Evolutionary conservation across 1,140 invertebrate species (phyloP).

Genomic region (Atta colombica): DNA sequence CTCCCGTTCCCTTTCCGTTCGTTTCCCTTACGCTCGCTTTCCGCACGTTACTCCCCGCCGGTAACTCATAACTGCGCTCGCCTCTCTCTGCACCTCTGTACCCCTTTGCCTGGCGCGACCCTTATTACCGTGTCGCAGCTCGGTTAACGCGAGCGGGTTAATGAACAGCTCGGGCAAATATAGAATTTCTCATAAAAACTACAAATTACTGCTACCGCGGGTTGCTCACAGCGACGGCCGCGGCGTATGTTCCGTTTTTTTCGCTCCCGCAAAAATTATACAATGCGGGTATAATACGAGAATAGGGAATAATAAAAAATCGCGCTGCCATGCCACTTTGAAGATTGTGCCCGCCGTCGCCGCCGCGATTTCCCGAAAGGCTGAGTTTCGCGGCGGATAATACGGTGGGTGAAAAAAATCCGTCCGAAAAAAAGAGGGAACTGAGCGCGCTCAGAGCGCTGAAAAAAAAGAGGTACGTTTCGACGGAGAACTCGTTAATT

Average conservation of each 20-base stretch:
- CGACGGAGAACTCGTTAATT: constrained; percentile 60
- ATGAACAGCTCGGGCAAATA: constrained; percentile 80
- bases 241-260: constrained; percentile 46
- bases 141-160: constrained; percentile 77
- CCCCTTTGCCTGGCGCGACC: constrained; percentile 66
- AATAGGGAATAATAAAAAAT: constrained; percentile 69
- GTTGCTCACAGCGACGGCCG: constrained; percentile 49
- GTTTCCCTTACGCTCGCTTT: constrained; percentile 12
- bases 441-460: neutral
- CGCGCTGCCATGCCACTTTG: constrained; percentile 52
- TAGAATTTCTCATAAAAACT: constrained; percentile 77
- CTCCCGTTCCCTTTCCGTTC: neutral
- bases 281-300: constrained; percentile 67
- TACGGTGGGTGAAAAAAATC: constrained; percentile 42
- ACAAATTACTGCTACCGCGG: constrained; percentile 73
- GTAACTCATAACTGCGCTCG: constrained; percentile 65
- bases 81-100: constrained; percentile 54
- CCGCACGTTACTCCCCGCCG: neutral
- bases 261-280: constrained; percentile 64
- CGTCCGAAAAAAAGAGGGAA: neutral
- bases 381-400: constrained; percentile 54
- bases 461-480: neutral
- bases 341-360: constrained; percentile 59
- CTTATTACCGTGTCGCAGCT: constrained; percentile 78
- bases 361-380: constrained; percentile 51